phyloP scores from a whole-genome alignment of 2,888 invertebrate genomes.

The Luperina nickerlii region DNA sequence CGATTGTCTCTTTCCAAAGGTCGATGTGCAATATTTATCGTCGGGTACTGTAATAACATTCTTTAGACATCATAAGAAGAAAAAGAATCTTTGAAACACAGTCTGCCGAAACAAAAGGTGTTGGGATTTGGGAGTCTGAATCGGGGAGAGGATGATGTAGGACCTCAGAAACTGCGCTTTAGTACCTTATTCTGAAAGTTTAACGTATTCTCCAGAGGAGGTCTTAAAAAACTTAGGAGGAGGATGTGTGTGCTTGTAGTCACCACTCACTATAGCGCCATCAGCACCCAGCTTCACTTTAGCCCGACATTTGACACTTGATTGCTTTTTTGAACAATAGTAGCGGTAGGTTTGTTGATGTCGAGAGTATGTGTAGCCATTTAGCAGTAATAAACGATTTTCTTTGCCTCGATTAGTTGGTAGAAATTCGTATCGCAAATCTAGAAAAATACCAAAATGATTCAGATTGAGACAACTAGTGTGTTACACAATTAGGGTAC shows the following conservation, averaged over 20 bases:
- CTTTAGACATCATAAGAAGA: background rate
- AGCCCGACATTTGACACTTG: conserved; percentile 43
- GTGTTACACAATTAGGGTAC: too few relatives aligned
- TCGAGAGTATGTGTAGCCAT: conserved; percentile 62
- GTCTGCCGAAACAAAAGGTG: background rate
- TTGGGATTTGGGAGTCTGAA: background rate
- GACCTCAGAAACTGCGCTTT: background rate
- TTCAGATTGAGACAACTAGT: too few relatives aligned
- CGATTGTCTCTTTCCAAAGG: too few relatives aligned
- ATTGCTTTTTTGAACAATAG: conserved; percentile 61
- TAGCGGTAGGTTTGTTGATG: conserved; percentile 41
- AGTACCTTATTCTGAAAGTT: background rate
- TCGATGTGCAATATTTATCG: too few relatives aligned
- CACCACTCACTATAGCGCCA: conserved; percentile 6
- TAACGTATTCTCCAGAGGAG: conserved; percentile 7
- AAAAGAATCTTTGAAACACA: background rate
- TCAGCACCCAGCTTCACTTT: conserved; percentile 42
- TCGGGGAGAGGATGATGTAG: background rate
- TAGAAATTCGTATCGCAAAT: conserved; percentile 54
- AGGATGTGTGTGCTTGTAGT: conserved; percentile 17
- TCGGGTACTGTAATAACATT: background rate
- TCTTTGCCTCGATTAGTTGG: conserved; percentile 43
- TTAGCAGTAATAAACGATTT: conserved; percentile 58
- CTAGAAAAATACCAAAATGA: conserved; percentile 10
- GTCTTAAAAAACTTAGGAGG: conserved; percentile 12